These are phyloP conservation scores for Anabas testudineus DNA, from an alignment of 2,797 vertebrate genomes.

Conservation along the genomic window DNA sequence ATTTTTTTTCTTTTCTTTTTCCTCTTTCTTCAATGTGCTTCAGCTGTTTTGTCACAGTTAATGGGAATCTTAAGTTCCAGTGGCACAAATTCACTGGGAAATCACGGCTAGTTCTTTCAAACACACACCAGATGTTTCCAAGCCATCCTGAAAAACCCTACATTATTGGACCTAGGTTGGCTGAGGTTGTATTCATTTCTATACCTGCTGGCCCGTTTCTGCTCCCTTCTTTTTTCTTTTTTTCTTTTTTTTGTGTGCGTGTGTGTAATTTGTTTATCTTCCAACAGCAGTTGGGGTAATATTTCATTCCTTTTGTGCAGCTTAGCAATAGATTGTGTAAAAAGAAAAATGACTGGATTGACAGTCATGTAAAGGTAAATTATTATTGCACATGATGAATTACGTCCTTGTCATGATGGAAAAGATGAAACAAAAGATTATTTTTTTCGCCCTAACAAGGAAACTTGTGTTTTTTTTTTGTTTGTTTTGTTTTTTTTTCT, in stretches of 20 bases:
- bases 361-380: slow-evolving; percentile 71
- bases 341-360: slow-evolving; percentile 58
- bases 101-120: slow-evolving; percentile 35
- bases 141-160: slow-evolving; percentile 48
- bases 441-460: slow-evolving; percentile 49
- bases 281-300: slow-evolving; percentile 34
- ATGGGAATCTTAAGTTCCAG: slow-evolving; percentile 30
- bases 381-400: slow-evolving; percentile 74
- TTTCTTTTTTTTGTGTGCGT: slow-evolving; percentile 25
- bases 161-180: slow-evolving; percentile 67
- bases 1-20: neutral
- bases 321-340: slow-evolving; percentile 63
- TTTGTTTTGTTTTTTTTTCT: neutral
- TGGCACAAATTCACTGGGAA: slow-evolving; percentile 27
- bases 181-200: slow-evolving; percentile 53
- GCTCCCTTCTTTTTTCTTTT: slow-evolving; percentile 20
- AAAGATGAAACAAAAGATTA: slow-evolving; percentile 40
- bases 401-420: slow-evolving; percentile 55
- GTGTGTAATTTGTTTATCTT: slow-evolving; percentile 58
- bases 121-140: slow-evolving; percentile 54
- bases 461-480: slow-evolving; percentile 36
- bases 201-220: slow-evolving; percentile 31
- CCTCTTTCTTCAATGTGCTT: slow-evolving; percentile 34
- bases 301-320: slow-evolving; percentile 76
- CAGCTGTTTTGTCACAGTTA: slow-evolving; percentile 30